Percentiles rank a stretch among this genome's conserved stretches.
Evolutionary conservation across 2,797 vertebrate genomes (phyloP).

Genomic region (Macrochelys suwanniensis): DNA sequence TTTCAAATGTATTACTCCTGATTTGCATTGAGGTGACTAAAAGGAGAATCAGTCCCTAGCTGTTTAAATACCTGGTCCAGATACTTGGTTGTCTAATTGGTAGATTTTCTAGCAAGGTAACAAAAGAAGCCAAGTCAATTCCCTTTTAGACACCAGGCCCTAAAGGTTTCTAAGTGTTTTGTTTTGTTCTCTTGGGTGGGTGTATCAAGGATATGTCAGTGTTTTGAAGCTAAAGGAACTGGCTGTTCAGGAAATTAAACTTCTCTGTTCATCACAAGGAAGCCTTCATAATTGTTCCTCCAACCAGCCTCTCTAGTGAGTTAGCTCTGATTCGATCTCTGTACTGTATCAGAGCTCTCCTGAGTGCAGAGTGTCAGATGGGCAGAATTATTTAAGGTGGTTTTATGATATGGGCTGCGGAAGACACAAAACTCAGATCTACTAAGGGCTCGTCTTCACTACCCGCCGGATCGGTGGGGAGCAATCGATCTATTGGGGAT

Average conservation of each 20-base stretch:
- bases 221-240: background rate
- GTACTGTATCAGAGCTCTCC: background rate
- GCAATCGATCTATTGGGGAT: too few relatives aligned
- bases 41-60: background rate
- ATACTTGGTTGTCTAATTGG: too few relatives aligned
- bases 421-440: too few relatives aligned
- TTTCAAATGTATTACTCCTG: background rate
- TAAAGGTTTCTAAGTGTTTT: background rate
- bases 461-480: too few relatives aligned
- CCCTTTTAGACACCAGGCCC: background rate
- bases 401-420: background rate
- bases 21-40: background rate
- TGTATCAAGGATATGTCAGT: background rate
- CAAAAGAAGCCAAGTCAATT: background rate
- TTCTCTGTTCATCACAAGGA: background rate
- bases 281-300: background rate
- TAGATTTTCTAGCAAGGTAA: background rate
- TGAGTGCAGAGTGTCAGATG: accelerated
- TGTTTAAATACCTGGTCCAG: background rate
- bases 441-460: too few relatives aligned
- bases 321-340: accelerated
- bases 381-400: accelerated
- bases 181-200: background rate
- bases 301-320: background rate
- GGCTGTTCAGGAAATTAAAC: slow-evolving; percentile 27